Evolutionary conservation across 2,113 vertebrate species (phyloP), one percentile per base, ranked within the genome.

Genomic region (Callaeas wilsoni): DNA sequence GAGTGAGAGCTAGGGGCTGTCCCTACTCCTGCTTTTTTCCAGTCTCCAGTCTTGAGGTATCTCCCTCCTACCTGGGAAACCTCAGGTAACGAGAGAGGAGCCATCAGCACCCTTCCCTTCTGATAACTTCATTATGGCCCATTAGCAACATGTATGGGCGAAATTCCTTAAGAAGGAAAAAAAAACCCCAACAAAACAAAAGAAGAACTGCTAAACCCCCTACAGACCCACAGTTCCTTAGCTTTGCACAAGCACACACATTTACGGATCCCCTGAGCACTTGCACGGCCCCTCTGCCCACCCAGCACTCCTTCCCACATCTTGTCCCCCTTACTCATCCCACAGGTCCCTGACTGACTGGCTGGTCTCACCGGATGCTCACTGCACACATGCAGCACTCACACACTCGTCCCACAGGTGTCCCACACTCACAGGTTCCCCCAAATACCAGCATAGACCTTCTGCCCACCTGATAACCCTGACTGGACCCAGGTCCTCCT

Each of bases 401-500:
- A 62, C 16, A 75, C 29, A 68, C n/a, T 32, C 32, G 0, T 57
- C 8, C 29, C 30, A 23, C 0, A 0, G 8, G 15, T 25, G 39
- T 21, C 4, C 15, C n/a, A 41, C 13, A 9, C 13, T 53, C 4
- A 1, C 1, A 1, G 9, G 6, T 50, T 33, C 6, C 29, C 9
- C 8, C 2, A 3, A 15, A 64, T 19, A 73, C 16, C 76, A 89
- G 23, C 12, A 68, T 0, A 5, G 53, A 46, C 42, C 6, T 39
- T 60, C 53, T 1, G 1, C 29, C 29, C 1, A 2, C 32, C 32
- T 32, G 22, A 46, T 29, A 79, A 2, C 23, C 37, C 55, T 41
- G n/a, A 10, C 59, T 3, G 5, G 33, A 85, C 25, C 37, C 1
- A 5, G 6, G 12, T 10, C 10, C 13, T 46, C 44, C 64, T 17